Conservation (phyloP, 2,113 vertebrate genomes). For the Hippocampus mohnikei region DNA sequence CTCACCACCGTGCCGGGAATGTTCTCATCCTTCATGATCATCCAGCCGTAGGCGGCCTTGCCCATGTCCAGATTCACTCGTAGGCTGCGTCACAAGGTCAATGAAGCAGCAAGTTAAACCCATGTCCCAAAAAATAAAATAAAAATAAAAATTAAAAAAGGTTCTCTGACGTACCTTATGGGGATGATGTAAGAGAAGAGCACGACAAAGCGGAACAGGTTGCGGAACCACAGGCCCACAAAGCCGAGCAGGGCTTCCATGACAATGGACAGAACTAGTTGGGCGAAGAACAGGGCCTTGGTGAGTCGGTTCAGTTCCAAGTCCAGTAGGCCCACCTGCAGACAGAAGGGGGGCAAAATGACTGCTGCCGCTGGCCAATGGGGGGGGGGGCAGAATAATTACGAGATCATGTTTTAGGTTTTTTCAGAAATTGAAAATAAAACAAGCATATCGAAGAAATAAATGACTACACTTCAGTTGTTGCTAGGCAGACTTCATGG, state of each 20-base stretch:
- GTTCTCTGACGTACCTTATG: conserved; percentile 81
- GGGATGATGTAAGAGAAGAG: conserved; percentile 99
- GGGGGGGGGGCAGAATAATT: not conserved
- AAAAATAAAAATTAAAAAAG: no score
- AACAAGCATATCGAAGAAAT: no score
- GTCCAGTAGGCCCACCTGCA: conserved; percentile 89
- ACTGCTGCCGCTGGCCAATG: conserved; percentile 2
- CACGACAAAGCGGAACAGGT: conserved; percentile 91
- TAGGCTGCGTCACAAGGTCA: conserved; percentile 70
- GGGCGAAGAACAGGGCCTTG: conserved; percentile 93
- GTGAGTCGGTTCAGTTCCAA: conserved; percentile 93
- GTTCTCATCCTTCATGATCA: conserved; percentile 95
- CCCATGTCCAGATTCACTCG: conserved; percentile 99
- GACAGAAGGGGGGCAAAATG: conserved; percentile 2
- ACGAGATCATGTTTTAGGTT: not conserved
- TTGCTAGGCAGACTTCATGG: no score
- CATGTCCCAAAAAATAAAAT: no score
- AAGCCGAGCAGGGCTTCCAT: conserved; percentile 97
- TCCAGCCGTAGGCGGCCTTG: conserved; percentile 95
- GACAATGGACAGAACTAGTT: conserved; percentile 86
- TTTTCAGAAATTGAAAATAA: not conserved
- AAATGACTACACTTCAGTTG: no score
- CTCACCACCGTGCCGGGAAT: conserved; percentile 95
- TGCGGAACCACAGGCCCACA: conserved; percentile 90
- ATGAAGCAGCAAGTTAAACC: not conserved